A percentile compares a stretch with the other conserved stretches of the same genome.
These are phyloP conservation scores for Bunonema sp. DNA, from an alignment of 2,888 invertebrate genomes.

Conservation along the genomic window DNA sequence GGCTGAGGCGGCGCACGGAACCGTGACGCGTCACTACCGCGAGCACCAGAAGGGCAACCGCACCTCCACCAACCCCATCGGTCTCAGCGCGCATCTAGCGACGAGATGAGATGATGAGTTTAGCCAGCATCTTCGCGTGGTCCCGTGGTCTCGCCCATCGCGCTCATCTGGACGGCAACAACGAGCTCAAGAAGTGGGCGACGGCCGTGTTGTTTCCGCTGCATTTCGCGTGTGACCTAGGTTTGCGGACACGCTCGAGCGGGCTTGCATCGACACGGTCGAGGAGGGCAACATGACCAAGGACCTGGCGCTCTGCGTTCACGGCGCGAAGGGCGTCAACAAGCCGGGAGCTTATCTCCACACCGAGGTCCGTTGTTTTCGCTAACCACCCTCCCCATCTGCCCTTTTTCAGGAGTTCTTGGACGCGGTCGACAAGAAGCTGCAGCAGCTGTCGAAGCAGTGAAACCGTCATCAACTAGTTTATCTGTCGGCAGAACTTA, in stretches of 20 bases:
- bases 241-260: conserved; percentile 61
- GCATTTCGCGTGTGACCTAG: too few species aligned
- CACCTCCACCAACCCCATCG: conserved; percentile 75
- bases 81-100: too few species aligned
- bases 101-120: too few species aligned
- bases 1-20: conserved; percentile 54
- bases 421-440: conserved; percentile 62
- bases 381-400: too few species aligned
- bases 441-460: too few species aligned
- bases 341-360: conserved; percentile 54
- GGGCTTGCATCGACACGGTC: conserved; percentile 68
- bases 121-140: conserved; percentile 83
- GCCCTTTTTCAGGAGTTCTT: too few species aligned
- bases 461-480: too few species aligned
- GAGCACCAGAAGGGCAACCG: conserved; percentile 60
- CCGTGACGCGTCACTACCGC: conserved; percentile 55
- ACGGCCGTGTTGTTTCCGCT: conserved; percentile 4
- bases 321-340: conserved; percentile 55
- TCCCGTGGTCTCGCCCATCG: conserved; percentile 69
- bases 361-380: too few species aligned
- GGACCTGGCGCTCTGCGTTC: conserved; percentile 71
- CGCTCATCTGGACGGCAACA: conserved; percentile 64
- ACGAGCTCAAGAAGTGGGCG: conserved; percentile 56
- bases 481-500: too few species aligned
- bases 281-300: conserved; percentile 73